Evolutionary conservation across 2,113 vertebrate species (phyloP).

Genomic region (Pteronura brasiliensis): DNA sequence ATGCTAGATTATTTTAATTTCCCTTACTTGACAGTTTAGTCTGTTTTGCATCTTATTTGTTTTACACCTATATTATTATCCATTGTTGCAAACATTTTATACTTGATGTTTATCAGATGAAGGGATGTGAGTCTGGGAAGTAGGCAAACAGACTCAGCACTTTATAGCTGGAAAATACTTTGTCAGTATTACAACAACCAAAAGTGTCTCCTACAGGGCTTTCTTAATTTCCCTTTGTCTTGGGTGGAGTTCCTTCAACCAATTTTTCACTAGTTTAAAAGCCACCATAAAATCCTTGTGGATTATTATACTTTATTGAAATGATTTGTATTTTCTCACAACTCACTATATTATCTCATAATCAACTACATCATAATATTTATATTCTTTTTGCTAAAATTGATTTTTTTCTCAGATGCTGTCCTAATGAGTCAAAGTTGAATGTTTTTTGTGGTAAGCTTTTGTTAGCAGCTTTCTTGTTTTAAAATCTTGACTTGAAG

Average conservation of each 20-base stretch:
- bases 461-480: neutral
- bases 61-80: neutral
- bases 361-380: neutral
- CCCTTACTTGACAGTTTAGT: neutral
- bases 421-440: neutral
- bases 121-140: accelerated
- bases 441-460: neutral
- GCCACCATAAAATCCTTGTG: neutral
- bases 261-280: neutral
- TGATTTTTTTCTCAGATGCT: neutral
- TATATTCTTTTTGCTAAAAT: neutral
- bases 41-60: neutral
- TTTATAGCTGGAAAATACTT: neutral
- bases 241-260: neutral
- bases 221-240: neutral
- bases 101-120: neutral
- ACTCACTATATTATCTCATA: neutral
- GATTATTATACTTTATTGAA: neutral
- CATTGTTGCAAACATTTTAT: neutral
- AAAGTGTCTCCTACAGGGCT: neutral
- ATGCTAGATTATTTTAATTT: neutral
- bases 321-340: neutral
- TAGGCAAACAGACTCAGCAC: neutral
- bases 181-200: neutral
- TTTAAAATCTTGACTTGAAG: neutral